These are phyloP conservation scores for Antitype chi DNA, from an alignment of 2,888 invertebrate species.

Conservation along the genomic window DNA sequence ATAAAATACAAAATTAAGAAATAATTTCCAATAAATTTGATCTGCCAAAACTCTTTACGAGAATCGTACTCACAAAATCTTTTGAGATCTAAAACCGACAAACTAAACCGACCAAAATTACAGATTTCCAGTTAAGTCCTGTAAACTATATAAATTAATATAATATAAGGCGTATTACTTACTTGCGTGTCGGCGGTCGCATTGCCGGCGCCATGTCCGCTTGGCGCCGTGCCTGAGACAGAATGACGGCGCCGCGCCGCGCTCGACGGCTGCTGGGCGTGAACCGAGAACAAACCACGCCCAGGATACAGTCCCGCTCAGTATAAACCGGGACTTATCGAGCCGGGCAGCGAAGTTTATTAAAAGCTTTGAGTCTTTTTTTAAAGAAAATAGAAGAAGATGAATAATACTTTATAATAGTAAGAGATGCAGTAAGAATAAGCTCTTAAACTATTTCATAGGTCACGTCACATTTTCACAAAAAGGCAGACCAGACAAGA, in stretches of 20 bases:
- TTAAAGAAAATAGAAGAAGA: neutral
- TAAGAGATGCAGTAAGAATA: neutral
- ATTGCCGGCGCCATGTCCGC: constrained; percentile 87
- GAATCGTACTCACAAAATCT: neutral
- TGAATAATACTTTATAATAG: neutral
- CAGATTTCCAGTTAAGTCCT: too few species aligned
- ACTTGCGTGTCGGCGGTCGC: constrained; percentile 88
- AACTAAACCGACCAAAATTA: too few species aligned
- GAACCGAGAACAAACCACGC: constrained; percentile 51
- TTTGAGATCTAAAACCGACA: neutral
- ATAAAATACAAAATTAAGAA: neutral
- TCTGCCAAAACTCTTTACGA: neutral
- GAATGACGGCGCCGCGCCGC: constrained; percentile 72
- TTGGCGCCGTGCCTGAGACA: constrained; percentile 82
- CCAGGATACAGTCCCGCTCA: constrained; percentile 30
- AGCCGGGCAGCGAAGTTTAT: constrained; percentile 21
- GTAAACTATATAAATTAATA: neutral
- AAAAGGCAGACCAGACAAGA: neutral
- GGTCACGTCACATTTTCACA: neutral
- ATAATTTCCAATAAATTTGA: neutral
- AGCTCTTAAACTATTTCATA: neutral
- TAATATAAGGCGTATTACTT: constrained; percentile 72
- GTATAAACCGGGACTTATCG: constrained; percentile 19
- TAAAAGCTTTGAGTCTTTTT: constrained; percentile 1
- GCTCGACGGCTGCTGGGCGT: constrained; percentile 51